Conservation (phyloP, 1,140 invertebrate genomes). For the Oedothorax gibbosus region DNA sequence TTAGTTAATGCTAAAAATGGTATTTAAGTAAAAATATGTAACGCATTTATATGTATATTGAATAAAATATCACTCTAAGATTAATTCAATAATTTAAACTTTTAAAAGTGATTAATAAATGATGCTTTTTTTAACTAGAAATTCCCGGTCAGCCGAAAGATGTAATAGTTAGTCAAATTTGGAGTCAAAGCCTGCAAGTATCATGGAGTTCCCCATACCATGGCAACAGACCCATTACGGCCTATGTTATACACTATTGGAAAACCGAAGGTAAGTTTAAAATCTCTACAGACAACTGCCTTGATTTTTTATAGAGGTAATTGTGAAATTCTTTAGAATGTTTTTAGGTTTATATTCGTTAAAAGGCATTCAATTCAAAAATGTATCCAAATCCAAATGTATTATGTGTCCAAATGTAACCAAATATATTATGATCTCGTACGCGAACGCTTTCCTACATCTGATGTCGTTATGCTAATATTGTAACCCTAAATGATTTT, state of each 20-base stretch:
- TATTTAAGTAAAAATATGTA: no score
- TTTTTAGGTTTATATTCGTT: neutral
- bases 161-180: conserved; percentile 89
- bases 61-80: neutral
- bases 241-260: conserved; percentile 88
- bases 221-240: conserved; percentile 92
- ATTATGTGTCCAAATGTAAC: no score
- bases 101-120: neutral
- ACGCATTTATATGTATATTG: no score
- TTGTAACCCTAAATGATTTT: no score
- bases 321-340: neutral
- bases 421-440: no score
- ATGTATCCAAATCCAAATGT: neutral
- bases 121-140: conserved; percentile 73
- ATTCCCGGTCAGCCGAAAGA: conserved; percentile 91
- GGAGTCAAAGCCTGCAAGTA: conserved; percentile 87
- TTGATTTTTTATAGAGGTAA: neutral
- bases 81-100: neutral
- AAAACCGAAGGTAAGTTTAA: conserved; percentile 75
- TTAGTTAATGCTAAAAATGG: no score
- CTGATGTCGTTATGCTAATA: no score
- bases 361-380: neutral
- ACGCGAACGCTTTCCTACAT: no score
- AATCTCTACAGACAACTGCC: neutral
- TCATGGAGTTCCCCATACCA: conserved; percentile 90